Evolutionary conservation across 2,797 vertebrate genomes (phyloP).

Genomic region (Silurus aristotelis): DNA sequence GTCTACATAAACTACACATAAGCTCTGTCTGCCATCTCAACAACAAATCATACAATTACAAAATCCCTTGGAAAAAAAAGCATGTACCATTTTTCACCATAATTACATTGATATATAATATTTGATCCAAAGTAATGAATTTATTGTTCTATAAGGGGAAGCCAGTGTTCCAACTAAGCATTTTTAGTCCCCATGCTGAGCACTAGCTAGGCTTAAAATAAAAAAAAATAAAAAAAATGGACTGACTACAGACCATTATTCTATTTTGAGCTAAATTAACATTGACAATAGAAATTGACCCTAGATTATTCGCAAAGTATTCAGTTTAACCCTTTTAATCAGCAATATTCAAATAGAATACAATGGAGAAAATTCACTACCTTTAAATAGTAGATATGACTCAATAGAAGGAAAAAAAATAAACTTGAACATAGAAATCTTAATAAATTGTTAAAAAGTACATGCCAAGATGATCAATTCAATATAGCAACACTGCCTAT

Average conservation of each 20-base stretch:
- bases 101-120: conserved; percentile 26
- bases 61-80: neutral
- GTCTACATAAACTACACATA: conserved; percentile 25
- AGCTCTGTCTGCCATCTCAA: conserved; percentile 25
- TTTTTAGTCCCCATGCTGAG: conserved; percentile 17
- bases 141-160: conserved; percentile 28
- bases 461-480: conserved; percentile 34
- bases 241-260: neutral
- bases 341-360: conserved; percentile 65
- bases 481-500: conserved; percentile 21
- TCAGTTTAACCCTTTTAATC: conserved; percentile 33
- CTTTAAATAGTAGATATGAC: conserved; percentile 35
- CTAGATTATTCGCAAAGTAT: neutral
- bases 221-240: conserved; percentile 19
- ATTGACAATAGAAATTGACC: neutral
- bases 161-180: conserved; percentile 1
- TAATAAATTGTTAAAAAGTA: conserved; percentile 48
- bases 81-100: neutral
- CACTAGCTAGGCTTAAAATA: neutral
- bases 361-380: conserved; percentile 54
- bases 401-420: conserved; percentile 16
- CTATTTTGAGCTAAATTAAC: neutral
- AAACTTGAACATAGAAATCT: conserved; percentile 33
- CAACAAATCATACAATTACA: conserved; percentile 25
- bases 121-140: conserved; percentile 31